phyloP scores from a whole-genome alignment of 2,888 invertebrate species.

The Chymomyza amoena region DNA sequence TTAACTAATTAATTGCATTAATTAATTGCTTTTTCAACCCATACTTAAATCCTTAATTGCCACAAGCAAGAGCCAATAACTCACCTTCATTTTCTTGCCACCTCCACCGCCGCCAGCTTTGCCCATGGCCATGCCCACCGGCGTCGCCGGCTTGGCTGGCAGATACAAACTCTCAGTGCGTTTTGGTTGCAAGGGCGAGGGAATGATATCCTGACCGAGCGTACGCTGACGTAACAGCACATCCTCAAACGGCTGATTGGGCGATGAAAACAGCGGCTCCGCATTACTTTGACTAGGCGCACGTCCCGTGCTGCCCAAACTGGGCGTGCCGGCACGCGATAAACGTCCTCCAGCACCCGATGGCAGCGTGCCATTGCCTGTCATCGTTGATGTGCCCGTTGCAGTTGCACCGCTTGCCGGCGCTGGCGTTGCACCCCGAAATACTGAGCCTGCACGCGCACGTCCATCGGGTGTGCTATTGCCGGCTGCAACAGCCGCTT shows the following conservation, averaged over 20 bases:
- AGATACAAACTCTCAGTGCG: conserved; percentile 94
- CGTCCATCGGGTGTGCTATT: conserved; percentile 67
- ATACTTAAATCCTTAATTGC: background rate
- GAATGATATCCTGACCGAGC: conserved; percentile 93
- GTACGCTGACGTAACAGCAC: conserved; percentile 88
- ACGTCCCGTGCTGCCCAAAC: conserved; percentile 74
- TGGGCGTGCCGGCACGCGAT: conserved; percentile 81
- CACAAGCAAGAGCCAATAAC: background rate
- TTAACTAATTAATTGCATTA: too few relatives aligned
- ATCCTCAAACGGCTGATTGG: conserved; percentile 88
- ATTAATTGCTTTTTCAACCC: too few relatives aligned
- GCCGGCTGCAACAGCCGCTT: conserved; percentile 39
- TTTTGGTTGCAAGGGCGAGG: conserved; percentile 92
- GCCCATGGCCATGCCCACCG: conserved; percentile 70
- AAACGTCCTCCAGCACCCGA: conserved; percentile 77
- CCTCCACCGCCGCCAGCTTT: conserved; percentile 78
- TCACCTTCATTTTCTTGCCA: conserved; percentile 78
- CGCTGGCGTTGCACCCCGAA: conserved; percentile 79
- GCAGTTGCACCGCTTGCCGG: conserved; percentile 32
- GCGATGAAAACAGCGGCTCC: conserved; percentile 78
- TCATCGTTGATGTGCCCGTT: conserved; percentile 69
- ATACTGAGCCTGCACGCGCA: conserved; percentile 81
- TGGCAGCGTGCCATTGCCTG: conserved; percentile 84
- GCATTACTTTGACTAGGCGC: conserved; percentile 75
- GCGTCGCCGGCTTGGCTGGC: conserved; percentile 81